Evolutionary conservation across 2,797 vertebrate genomes (phyloP).

Genomic region (Tragopan temminckii): DNA sequence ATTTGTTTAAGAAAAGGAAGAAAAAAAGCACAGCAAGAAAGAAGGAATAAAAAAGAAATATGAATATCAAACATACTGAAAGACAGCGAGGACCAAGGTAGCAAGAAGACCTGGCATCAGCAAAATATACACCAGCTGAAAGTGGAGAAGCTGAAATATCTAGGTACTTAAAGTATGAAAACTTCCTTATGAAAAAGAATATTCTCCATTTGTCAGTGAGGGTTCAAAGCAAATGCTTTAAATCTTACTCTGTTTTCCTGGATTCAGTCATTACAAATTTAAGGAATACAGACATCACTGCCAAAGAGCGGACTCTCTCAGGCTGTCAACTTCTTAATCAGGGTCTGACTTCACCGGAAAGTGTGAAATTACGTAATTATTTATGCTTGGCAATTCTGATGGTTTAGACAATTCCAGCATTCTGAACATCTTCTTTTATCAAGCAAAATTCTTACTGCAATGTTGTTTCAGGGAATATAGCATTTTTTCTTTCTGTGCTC

Average conservation of each 20-base stretch:
- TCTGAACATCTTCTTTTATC: constrained; percentile 33
- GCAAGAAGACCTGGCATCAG: constrained; percentile 36
- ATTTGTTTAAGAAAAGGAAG: constrained; percentile 70
- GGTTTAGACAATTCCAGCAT: constrained; percentile 51
- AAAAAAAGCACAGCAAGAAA: constrained; percentile 51
- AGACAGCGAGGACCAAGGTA: constrained; percentile 58
- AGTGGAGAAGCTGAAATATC: constrained; percentile 40
- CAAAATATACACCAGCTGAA: constrained; percentile 1
- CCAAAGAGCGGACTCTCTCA: not conserved
- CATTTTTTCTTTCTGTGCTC: not conserved
- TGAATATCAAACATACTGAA: constrained; percentile 60
- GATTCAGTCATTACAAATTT: not conserved
- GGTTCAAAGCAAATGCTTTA: constrained; percentile 35
- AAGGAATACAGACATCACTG: constrained; percentile 53
- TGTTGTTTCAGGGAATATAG: constrained; percentile 1
- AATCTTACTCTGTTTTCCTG: constrained; percentile 29
- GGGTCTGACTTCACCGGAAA: constrained; percentile 55
- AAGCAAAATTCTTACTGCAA: constrained; percentile 30
- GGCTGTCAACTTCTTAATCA: constrained; percentile 61
- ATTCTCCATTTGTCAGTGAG: constrained; percentile 9
- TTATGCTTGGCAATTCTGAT: constrained; percentile 40
- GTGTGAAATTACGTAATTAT: constrained; percentile 66
- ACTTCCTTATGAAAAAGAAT: constrained; percentile 24
- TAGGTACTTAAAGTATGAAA: constrained; percentile 33
- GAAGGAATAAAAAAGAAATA: constrained; percentile 65